Evolutionary conservation across 2,113 vertebrate genomes (phyloP).

Genomic region (Tyrannus savana): DNA sequence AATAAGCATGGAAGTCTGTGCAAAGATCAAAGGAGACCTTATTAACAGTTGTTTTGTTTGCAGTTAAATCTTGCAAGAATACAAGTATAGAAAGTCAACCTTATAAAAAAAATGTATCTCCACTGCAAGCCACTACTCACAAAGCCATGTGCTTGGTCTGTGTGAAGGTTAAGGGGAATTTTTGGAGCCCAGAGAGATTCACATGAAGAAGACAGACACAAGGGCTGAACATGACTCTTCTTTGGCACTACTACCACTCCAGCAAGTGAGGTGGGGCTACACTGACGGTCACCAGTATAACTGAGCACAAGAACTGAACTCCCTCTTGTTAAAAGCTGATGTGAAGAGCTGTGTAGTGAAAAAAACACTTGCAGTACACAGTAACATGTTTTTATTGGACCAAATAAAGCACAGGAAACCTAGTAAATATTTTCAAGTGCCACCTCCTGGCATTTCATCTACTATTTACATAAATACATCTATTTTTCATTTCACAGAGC

Average conservation of each 20-base stretch:
- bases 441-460: conserved; percentile 1
- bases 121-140: neutral
- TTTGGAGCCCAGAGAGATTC: neutral
- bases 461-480: conserved; percentile 20
- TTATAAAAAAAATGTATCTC: neutral
- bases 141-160: neutral
- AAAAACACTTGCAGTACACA: neutral
- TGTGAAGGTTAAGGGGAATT: neutral
- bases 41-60: neutral
- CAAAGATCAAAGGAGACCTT: conserved; percentile 16
- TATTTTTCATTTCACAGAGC: conserved; percentile 28
- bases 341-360: neutral
- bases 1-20: neutral
- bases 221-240: fast-evolving
- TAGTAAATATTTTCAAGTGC: conserved; percentile 35
- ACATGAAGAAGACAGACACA: neutral
- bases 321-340: neutral
- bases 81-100: neutral
- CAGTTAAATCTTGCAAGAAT: neutral
- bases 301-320: neutral
- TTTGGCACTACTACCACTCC: neutral
- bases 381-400: neutral
- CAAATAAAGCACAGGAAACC: neutral
- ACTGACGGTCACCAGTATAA: neutral
- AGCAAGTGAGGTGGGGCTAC: neutral